A percentile compares a stretch with the other conserved stretches of the same genome.
phyloP scores from a whole-genome alignment of 1,140 invertebrate species.

The Aphis craccivora region DNA sequence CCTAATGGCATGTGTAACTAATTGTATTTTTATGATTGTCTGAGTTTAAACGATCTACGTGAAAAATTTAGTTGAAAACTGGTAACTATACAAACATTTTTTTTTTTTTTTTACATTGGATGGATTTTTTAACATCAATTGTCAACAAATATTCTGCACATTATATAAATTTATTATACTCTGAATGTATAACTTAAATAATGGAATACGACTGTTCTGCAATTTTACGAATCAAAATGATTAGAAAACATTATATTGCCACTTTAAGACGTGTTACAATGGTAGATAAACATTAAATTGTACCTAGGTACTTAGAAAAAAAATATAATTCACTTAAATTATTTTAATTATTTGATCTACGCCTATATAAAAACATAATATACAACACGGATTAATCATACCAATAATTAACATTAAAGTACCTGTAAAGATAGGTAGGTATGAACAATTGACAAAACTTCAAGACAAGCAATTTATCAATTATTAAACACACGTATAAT shows the following conservation, averaged over 20 bases:
- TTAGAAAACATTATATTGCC: background rate
- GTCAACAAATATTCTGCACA: background rate
- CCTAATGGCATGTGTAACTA: background rate
- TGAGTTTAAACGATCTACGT: background rate
- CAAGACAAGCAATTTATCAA: background rate
- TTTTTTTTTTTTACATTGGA: background rate
- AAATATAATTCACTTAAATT: slow-evolving; percentile 17
- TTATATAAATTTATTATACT: background rate
- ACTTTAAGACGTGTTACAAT: background rate
- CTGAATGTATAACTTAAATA: background rate
- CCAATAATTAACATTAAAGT: background rate
- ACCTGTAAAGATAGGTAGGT: background rate
- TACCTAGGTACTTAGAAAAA: background rate
- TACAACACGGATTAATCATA: slow-evolving; percentile 4
- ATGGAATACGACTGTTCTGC: background rate
- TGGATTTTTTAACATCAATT: background rate
- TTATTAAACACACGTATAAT: background rate
- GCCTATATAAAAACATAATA: background rate
- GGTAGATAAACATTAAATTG: background rate
- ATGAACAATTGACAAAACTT: background rate
- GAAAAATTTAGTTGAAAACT: background rate
- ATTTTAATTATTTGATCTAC: background rate
- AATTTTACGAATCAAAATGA: background rate
- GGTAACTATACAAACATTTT: background rate
- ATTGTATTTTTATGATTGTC: slow-evolving; percentile 17